Evolutionary conservation across 2,113 vertebrate species (phyloP).

Genomic region (Rousettus leschenaultii): DNA sequence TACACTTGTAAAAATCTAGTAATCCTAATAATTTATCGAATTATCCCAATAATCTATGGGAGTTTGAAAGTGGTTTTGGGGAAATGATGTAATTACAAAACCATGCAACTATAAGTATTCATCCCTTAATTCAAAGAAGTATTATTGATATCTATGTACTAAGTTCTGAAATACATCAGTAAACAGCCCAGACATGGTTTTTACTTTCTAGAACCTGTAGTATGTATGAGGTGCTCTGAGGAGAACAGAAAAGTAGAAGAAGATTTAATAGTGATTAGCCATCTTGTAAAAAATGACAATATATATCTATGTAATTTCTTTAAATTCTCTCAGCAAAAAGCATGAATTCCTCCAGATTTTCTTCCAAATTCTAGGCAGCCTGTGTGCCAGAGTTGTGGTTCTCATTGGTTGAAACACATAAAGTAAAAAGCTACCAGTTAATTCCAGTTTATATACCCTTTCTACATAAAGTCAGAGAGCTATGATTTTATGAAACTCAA

Average conservation of each 20-base stretch:
- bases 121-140: not conserved
- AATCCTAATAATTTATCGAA: not conserved
- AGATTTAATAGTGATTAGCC: not conserved
- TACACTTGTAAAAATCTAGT: not conserved
- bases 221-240: not conserved
- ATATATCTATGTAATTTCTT: not conserved
- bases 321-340: not conserved
- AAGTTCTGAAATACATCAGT: not conserved
- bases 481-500: not conserved
- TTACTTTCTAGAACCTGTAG: not conserved
- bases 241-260: not conserved
- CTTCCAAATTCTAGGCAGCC: constrained; percentile 4
- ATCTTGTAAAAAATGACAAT: constrained; percentile 6
- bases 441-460: not conserved
- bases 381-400: not conserved
- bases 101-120: not conserved
- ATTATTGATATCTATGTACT: not conserved
- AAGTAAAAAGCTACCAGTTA: constrained; percentile 23
- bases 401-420: not conserved
- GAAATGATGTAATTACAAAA: not conserved
- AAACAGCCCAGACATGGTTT: not conserved
- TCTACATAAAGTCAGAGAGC: not conserved
- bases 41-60: not conserved
- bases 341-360: not conserved
- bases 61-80: not conserved